Conservation (phyloP, 2,797 vertebrate genomes). For the Australoheros facetus region DNA sequence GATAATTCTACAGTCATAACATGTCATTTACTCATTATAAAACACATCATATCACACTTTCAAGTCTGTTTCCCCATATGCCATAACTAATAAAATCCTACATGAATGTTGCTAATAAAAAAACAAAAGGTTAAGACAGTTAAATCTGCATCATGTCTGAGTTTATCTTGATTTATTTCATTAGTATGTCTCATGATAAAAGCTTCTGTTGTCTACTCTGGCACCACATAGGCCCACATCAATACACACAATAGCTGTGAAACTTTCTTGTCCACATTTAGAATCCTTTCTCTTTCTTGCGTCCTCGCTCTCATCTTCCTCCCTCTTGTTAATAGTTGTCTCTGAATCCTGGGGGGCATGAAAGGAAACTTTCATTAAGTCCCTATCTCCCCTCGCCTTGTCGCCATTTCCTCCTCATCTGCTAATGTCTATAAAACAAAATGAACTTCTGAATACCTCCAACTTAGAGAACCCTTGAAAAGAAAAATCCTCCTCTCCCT, state of each 20-base stretch:
- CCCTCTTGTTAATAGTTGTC: conserved; percentile 46
- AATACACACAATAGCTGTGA: conserved; percentile 23
- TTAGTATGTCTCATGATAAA: conserved; percentile 11
- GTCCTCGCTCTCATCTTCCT: conserved; percentile 7
- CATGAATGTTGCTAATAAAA: background rate
- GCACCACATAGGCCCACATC: background rate
- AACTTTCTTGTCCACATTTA: conserved; percentile 23
- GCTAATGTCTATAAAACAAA: conserved; percentile 64
- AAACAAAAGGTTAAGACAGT: background rate
- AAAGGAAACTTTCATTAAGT: conserved; percentile 70
- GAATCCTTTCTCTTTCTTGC: conserved; percentile 1
- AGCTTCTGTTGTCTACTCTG: background rate
- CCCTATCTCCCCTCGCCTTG: conserved; percentile 51
- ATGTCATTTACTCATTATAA: background rate
- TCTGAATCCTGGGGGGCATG: conserved; percentile 44
- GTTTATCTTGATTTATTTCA: background rate
- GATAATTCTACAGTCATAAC: background rate
- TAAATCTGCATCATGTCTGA: background rate
- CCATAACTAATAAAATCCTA: background rate
- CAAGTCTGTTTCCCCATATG: background rate
- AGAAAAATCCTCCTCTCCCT: conserved; percentile 30
- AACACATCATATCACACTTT: background rate
- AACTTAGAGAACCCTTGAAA: conserved; percentile 14
- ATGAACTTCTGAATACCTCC: conserved; percentile 63
- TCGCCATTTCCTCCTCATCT: conserved; percentile 42